Base-by-base conservation (phyloP, 2,797 vertebrate genomes). In the Chaetophractus vellerosus region DNA sequence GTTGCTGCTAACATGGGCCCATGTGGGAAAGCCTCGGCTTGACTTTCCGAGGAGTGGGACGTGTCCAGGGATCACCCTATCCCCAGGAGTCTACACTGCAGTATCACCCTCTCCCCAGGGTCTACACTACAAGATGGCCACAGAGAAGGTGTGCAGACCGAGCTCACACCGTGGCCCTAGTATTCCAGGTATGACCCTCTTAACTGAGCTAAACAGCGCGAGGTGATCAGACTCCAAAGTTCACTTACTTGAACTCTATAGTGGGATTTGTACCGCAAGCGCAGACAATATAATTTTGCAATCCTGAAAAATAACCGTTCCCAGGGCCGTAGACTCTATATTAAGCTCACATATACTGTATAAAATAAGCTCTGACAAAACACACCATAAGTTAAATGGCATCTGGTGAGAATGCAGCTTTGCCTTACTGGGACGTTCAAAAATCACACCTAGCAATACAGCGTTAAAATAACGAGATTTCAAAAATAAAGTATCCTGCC, bases 401-500 rank as follows among this genome's bases (percentile, higher is more conserved):
- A 87, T 93, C 97, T 97, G 88, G 95, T 96, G 88, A 91, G 96
- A 96, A 88, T 94, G 87, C 71, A 97, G 96, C 81, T 98, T 84
- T 69, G 94, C 83, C 84, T 33, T 55, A 52, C 96, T 92, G 89
- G 75, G 89, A 90, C 66, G 84, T 95, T 95, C 96, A 88, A 9
- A 97, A 97, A 94, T 90, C 96, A 75, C 92, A 97, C 92, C 80
- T 96, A 95, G 80, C 96, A 52, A 15, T 93, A 82, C 74, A n/a
- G 96, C 82, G 96, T 31, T 96, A 86, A 97, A 97, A 96, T 92
- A 96, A 87, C 91, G 6, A 68, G 68, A 64, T 36, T 95, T 97
- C 93, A 93, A 91, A 98, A 98, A 98, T 87, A 97, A 96, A 96
- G 87, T 1, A 3, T 96, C 93, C 48, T 86, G 94, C 97, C 85